Evolutionary conservation across 2,797 vertebrate genomes (phyloP).

Genomic region (Coregonus sp.): DNA sequence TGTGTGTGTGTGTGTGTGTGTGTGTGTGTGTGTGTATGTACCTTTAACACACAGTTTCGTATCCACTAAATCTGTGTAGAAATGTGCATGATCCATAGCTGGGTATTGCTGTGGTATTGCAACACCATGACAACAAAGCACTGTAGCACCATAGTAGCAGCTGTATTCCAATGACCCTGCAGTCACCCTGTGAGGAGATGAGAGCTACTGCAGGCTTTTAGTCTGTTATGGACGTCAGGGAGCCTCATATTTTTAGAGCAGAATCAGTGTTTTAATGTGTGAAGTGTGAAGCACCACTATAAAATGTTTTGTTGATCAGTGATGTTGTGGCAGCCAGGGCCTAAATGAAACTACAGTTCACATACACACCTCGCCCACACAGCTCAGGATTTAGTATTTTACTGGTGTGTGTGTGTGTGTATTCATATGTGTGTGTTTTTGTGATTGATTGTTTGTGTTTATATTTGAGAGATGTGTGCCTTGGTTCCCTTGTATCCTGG

Average conservation of each 20-base stretch:
- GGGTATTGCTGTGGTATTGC: too few species aligned
- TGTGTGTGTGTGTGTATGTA: too few species aligned
- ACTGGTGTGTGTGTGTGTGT: too few species aligned
- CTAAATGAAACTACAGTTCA: conserved; percentile 34
- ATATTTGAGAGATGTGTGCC: not conserved
- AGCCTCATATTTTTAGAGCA: conserved; percentile 37
- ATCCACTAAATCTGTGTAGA: too few species aligned
- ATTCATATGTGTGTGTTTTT: too few species aligned
- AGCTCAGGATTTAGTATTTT: too few species aligned
- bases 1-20: too few species aligned
- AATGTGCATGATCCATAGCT: too few species aligned
- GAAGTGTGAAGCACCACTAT: conserved; percentile 46
- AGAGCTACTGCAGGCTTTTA: conserved; percentile 33
- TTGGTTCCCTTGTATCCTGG: not conserved
- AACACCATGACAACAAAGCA: too few species aligned
- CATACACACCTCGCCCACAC: not conserved
- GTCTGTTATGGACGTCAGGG: conserved; percentile 48
- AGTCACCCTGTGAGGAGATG: conserved; percentile 8
- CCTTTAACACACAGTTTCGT: too few species aligned
- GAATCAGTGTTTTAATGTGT: conserved; percentile 47
- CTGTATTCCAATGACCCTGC: not conserved
- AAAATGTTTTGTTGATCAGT: conserved; percentile 55
- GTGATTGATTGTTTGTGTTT: not conserved
- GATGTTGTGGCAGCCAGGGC: conserved; percentile 29
- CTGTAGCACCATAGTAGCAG: not conserved